A percentile compares a stretch with the other conserved stretches of the same genome.
Evolutionary conservation across 2,113 vertebrate species (phyloP).

Genomic region (Thomomys bottae): DNA sequence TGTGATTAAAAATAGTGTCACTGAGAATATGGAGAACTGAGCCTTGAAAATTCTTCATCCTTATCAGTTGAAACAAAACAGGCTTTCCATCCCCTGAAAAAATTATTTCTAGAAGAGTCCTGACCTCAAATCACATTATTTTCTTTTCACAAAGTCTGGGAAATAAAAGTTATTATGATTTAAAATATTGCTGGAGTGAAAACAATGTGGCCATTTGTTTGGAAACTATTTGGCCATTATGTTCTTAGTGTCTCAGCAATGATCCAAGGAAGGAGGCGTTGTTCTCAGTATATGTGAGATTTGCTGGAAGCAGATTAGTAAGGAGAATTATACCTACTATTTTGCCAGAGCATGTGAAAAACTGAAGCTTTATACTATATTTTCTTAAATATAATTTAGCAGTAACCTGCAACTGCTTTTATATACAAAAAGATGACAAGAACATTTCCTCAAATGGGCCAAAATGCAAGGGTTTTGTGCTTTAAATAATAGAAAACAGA

Average conservation of each 20-base stretch:
- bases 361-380: conserved; percentile 39
- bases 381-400: conserved; percentile 72
- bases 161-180: conserved; percentile 12
- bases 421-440: conserved; percentile 60
- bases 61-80: conserved; percentile 58
- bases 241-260: conserved; percentile 37
- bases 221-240: conserved; percentile 54
- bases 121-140: conserved; percentile 54
- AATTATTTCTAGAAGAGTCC: conserved; percentile 35
- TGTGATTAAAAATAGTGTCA: conserved; percentile 47
- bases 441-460: conserved; percentile 64
- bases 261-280: conserved; percentile 44
- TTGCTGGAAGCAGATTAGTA: conserved; percentile 54
- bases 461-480: conserved; percentile 49
- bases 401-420: conserved; percentile 67
- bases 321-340: conserved; percentile 7
- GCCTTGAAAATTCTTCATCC: conserved; percentile 30
- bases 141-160: conserved; percentile 26
- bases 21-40: neutral
- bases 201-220: conserved; percentile 11
- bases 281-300: conserved; percentile 27
- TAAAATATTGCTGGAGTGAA: neutral
- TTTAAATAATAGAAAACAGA: conserved; percentile 63
- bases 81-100: neutral
- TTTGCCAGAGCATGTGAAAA: conserved; percentile 58